phyloP scores from a whole-genome alignment of 30 jellyfish, hydroid and myxozoan genomes.

The Aurelia coerulea region DNA sequence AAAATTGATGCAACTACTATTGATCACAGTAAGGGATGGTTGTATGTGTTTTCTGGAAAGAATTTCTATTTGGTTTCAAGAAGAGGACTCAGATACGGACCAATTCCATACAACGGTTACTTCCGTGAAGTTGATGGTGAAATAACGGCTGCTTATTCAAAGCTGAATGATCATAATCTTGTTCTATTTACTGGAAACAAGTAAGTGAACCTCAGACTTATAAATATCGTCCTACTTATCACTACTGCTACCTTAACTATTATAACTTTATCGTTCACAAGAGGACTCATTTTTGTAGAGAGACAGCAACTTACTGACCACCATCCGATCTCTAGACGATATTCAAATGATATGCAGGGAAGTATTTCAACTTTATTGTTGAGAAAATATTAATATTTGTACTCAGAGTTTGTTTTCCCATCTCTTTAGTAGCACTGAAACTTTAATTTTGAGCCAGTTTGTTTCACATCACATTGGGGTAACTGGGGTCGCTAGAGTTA shows the following conservation, averaged over 20 bases:
- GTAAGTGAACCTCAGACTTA: conserved; percentile 14
- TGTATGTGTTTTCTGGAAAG: conserved; percentile 32
- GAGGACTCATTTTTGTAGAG: not conserved
- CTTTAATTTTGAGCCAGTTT: no score
- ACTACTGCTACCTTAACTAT: not conserved
- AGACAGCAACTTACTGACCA: no score
- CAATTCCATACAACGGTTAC: conserved; percentile 6
- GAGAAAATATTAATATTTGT: no score
- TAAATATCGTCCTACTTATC: not conserved
- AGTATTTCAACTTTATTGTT: no score
- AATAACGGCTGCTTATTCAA: conserved; percentile 49
- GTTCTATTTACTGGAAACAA: conserved; percentile 50
- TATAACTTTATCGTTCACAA: not conserved
- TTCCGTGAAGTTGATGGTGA: conserved; percentile 19
- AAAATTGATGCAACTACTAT: conserved; percentile 39
- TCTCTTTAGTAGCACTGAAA: no score
- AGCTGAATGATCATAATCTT: conserved; percentile 6
- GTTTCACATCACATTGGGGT: no score
- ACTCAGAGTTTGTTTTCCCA: no score
- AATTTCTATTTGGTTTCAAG: conserved; percentile 31
- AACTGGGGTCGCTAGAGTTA: no score
- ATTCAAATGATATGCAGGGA: no score
- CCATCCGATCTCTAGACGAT: no score
- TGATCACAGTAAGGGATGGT: conserved; percentile 49
- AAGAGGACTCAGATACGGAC: conserved; percentile 42